Percentiles rank a stretch among this genome's conserved stretches.
These are phyloP conservation scores for Pyrrhosoma nymphula DNA, from an alignment of 2,888 invertebrate genomes.

Conservation along the genomic window DNA sequence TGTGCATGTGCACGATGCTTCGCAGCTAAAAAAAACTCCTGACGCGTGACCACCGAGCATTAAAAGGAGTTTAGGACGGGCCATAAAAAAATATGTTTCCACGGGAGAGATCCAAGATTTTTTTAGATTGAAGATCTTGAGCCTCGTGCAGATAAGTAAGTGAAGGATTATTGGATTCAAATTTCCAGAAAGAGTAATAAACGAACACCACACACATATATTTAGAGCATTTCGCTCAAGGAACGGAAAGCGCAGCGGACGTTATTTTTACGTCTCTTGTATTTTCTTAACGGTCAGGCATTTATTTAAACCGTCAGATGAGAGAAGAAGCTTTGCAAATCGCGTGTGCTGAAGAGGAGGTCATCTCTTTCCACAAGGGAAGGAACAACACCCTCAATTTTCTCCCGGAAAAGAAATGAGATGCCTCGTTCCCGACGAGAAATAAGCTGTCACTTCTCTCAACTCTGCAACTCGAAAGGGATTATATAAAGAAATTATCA, in stretches of 20 bases:
- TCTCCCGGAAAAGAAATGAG: not conserved
- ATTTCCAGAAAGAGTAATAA: not conserved
- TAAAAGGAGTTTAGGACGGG: not conserved
- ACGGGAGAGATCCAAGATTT: not conserved
- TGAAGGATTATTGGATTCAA: conserved; percentile 8
- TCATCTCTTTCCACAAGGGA: not conserved
- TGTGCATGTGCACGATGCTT: not conserved
- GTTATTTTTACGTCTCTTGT: not conserved
- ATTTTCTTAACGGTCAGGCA: not conserved
- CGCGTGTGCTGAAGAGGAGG: not conserved
- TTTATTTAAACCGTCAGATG: not conserved
- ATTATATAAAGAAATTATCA: not conserved
- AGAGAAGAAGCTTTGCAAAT: not conserved
- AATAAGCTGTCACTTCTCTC: not conserved
- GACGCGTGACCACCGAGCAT: not conserved
- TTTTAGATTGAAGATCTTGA: not conserved
- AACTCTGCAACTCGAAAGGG: not conserved
- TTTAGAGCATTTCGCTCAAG: not conserved
- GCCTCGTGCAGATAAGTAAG: not conserved
- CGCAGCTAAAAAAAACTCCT: not conserved
- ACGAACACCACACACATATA: not conserved
- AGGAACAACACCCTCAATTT: not conserved
- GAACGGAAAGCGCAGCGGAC: not conserved
- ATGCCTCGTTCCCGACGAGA: not conserved
- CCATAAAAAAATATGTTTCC: not conserved